Evolutionary conservation across 2,113 vertebrate species (phyloP).

Genomic region (Cnemophilus loriae): DNA sequence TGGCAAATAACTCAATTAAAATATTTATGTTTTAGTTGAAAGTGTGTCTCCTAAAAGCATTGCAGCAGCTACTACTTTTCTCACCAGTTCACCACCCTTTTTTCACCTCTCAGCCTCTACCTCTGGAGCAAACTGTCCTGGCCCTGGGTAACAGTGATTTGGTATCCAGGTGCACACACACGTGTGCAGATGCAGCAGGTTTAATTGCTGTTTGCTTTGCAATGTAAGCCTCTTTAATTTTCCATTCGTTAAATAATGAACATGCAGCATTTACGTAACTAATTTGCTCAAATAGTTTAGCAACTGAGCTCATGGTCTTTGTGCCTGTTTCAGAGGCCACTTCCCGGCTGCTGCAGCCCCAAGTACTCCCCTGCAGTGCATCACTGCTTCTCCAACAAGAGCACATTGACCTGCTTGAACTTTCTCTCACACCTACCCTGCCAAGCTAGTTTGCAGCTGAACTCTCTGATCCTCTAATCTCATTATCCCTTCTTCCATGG

Average conservation of each 20-base stretch:
- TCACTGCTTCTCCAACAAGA: background rate
- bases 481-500: background rate
- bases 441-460: background rate
- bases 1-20: background rate
- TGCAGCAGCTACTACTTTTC: background rate
- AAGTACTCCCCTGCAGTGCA: background rate
- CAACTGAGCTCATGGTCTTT: background rate
- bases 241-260: slow-evolving; percentile 28
- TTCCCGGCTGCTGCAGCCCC: background rate
- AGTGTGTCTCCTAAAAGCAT: background rate
- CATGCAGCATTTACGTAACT: background rate
- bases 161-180: slow-evolving; percentile 29
- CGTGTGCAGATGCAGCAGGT: background rate
- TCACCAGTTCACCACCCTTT: background rate
- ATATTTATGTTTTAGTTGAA: background rate
- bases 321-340: background rate
- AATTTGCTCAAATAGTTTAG: slow-evolving; percentile 20
- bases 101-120: background rate
- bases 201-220: slow-evolving; percentile 51
- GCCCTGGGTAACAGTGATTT: background rate
- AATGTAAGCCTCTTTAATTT: slow-evolving; percentile 38
- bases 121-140: background rate
- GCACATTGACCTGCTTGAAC: background rate
- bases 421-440: background rate
- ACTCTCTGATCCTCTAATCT: background rate